A percentile compares a stretch with the other conserved stretches of the same genome.
phyloP scores from a whole-genome alignment of 2,888 invertebrate species.

The Meganola albula region DNA sequence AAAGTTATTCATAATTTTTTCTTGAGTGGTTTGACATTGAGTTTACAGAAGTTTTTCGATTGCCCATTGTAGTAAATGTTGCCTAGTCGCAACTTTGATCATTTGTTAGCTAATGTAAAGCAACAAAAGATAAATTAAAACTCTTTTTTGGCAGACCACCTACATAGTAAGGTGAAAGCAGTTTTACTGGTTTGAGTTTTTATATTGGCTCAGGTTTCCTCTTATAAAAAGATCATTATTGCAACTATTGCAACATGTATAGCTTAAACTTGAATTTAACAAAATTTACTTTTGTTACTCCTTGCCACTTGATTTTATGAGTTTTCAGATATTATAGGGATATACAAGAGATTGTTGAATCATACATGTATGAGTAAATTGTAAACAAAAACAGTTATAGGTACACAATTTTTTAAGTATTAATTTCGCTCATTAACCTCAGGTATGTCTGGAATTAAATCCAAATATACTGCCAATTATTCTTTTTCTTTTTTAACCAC shows the following conservation, averaged over 20 bases:
- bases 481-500: too few species aligned
- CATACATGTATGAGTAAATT: too few species aligned
- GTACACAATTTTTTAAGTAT: too few species aligned
- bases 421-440: too few species aligned
- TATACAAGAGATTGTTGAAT: too few species aligned
- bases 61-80: slow-evolving; percentile 43
- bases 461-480: too few species aligned
- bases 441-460: too few species aligned
- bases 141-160: slow-evolving; percentile 52
- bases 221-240: slow-evolving; percentile 48
- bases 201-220: slow-evolving; percentile 47
- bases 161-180: slow-evolving; percentile 64
- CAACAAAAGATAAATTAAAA: slow-evolving; percentile 30
- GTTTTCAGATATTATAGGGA: too few species aligned
- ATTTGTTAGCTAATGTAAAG: slow-evolving; percentile 39
- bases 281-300: too few species aligned
- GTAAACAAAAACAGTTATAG: too few species aligned
- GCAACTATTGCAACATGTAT: slow-evolving; percentile 14
- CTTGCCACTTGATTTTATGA: too few species aligned
- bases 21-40: slow-evolving; percentile 70
- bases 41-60: slow-evolving; percentile 53
- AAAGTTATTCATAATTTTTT: slow-evolving; percentile 55
- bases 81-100: slow-evolving; percentile 19
- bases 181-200: slow-evolving; percentile 60
- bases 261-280: too few species aligned